Evolutionary conservation across 2,113 vertebrate genomes (phyloP).

Genomic region (Ivindomyrus marchei): DNA sequence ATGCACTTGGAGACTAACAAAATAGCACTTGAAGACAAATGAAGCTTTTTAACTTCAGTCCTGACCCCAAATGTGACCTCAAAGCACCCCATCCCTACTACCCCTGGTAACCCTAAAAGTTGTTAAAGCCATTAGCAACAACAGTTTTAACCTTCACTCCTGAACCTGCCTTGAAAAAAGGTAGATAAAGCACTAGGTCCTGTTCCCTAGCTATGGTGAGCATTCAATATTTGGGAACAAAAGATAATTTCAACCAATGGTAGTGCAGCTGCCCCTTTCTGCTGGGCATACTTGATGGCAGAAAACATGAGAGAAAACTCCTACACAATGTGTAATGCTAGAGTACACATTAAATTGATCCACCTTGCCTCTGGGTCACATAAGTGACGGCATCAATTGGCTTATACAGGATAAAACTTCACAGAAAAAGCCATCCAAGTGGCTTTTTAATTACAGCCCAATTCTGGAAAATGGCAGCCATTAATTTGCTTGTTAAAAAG

Average conservation of each 20-base stretch:
- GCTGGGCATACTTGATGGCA: not conserved
- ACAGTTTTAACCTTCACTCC: not conserved
- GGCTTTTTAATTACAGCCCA: slow-evolving; percentile 8
- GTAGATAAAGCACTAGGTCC: not conserved
- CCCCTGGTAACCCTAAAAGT: not conserved
- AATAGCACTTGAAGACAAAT: not conserved
- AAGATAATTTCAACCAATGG: not conserved
- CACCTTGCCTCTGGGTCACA: not conserved
- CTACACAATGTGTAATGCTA: not conserved
- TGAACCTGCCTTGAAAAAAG: not conserved
- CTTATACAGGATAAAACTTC: not conserved
- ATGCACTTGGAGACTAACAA: not conserved
- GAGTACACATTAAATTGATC: not conserved
- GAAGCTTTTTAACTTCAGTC: no score
- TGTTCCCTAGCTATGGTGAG: not conserved
- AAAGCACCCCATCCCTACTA: not conserved
- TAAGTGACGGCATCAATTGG: not conserved
- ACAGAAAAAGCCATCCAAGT: slow-evolving; percentile 4
- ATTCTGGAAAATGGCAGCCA: slow-evolving; percentile 13
- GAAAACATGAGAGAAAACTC: not conserved
- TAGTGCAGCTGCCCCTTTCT: not conserved
- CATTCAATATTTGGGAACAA: not conserved
- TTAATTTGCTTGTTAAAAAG: slow-evolving; percentile 5
- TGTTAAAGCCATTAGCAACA: not conserved
- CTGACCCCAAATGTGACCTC: not conserved